Evolutionary conservation across 1,140 invertebrate species (phyloP).

Genomic region (Drepana arcuata): DNA sequence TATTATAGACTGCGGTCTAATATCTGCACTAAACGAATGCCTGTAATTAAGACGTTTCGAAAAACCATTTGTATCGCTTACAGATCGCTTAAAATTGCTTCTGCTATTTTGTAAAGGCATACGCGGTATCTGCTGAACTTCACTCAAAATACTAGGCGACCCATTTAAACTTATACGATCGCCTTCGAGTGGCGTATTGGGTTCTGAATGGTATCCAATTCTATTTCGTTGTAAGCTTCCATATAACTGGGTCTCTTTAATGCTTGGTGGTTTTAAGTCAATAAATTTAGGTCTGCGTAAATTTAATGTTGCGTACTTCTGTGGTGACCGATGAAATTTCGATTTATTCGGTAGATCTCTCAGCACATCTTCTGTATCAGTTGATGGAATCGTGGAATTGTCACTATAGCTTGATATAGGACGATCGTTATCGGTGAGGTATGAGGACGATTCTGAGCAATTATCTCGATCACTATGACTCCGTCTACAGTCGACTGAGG

Average conservation of each 20-base stretch:
- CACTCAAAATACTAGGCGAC: constrained; percentile 35
- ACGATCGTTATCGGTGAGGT: constrained; percentile 61
- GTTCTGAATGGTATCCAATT: constrained; percentile 66
- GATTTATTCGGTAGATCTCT: constrained; percentile 65
- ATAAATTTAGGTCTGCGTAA: constrained; percentile 65
- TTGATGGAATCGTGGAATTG: constrained; percentile 66
- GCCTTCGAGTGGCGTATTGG: constrained; percentile 55
- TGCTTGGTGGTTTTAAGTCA: constrained; percentile 45
- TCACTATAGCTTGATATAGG: constrained; percentile 67
- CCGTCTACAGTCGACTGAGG: constrained; percentile 55
- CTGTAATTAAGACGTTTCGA: constrained; percentile 62
- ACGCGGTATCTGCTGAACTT: constrained; percentile 54
- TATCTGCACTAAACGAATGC: constrained; percentile 66
- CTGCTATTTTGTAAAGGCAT: constrained; percentile 56
- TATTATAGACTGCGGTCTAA: constrained; percentile 37
- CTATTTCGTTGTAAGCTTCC: constrained; percentile 60
- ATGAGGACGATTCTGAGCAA: constrained; percentile 65
- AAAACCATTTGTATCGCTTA: constrained; percentile 65
- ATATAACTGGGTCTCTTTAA: constrained; percentile 53
- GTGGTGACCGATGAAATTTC: constrained; percentile 64
- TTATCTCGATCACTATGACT: constrained; percentile 62
- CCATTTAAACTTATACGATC: constrained; percentile 38
- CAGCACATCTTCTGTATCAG: constrained; percentile 64
- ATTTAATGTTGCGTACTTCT: constrained; percentile 67
- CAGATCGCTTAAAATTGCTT: constrained; percentile 58